phyloP scores from a whole-genome alignment of 2,888 invertebrate species.

The Brachycybe producta region DNA sequence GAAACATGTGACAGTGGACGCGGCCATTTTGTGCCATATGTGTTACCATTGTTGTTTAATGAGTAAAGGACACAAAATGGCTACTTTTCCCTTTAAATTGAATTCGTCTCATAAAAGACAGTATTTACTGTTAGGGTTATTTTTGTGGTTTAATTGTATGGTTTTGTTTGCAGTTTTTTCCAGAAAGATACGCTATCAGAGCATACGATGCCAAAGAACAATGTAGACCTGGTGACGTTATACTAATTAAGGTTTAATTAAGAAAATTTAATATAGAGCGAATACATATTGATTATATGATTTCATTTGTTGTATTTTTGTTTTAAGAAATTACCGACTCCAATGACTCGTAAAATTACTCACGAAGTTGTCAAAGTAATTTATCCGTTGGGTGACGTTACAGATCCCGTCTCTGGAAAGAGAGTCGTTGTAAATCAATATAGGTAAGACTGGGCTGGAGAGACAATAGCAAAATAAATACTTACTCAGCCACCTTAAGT shows the following conservation, averaged over 20 bases:
- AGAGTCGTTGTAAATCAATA: slow-evolving; percentile 58
- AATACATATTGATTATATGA: background rate
- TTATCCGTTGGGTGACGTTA: slow-evolving; percentile 67
- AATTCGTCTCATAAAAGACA: background rate
- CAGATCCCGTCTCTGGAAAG: slow-evolving; percentile 72
- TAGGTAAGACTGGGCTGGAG: slow-evolving; percentile 34
- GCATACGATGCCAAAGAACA: slow-evolving; percentile 62
- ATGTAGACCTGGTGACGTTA: slow-evolving; percentile 71
- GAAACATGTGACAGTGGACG: background rate
- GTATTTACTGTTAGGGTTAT: background rate
- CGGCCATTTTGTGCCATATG: too few species aligned
- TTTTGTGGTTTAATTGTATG: background rate
- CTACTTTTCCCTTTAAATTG: too few species aligned
- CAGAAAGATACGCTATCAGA: slow-evolving; percentile 54
- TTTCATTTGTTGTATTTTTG: background rate
- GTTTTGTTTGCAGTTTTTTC: slow-evolving; percentile 54
- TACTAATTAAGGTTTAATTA: slow-evolving; percentile 49
- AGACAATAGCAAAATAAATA: background rate
- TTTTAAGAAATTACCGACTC: slow-evolving; percentile 46
- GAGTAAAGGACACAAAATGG: too few species aligned
- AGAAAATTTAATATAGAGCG: background rate
- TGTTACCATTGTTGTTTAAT: too few species aligned
- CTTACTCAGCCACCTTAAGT: background rate
- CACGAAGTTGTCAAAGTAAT: slow-evolving; percentile 67
- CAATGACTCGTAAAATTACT: slow-evolving; percentile 59